Evolutionary conservation across 1,140 invertebrate genomes (phyloP).

Genomic region (Yoshiicerus persimilis): DNA sequence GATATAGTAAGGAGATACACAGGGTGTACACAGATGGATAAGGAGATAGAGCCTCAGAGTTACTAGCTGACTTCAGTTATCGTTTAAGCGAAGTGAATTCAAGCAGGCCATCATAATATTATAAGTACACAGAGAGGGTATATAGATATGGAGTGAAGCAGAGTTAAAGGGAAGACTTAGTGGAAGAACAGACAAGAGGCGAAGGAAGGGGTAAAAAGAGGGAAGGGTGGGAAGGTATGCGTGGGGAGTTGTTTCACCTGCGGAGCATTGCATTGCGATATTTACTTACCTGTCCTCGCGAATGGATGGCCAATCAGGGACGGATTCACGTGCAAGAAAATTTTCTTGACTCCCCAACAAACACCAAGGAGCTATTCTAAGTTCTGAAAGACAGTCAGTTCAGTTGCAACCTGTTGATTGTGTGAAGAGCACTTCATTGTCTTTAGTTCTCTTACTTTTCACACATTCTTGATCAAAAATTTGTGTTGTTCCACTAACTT

Average conservation of each 20-base stretch:
- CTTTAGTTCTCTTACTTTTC: constrained; percentile 17
- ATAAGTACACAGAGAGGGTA: neutral
- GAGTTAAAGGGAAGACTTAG: neutral
- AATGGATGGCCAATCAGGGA: constrained; percentile 44
- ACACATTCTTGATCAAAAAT: neutral
- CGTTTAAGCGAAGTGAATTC: neutral
- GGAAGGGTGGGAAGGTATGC: constrained; percentile 21
- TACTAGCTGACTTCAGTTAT: neutral
- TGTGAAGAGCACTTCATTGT: constrained; percentile 31
- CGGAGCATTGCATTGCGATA: constrained; percentile 42
- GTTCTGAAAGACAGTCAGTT: neutral
- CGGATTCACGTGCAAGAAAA: constrained; percentile 32
- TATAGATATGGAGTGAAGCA: neutral
- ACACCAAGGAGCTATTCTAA: neutral
- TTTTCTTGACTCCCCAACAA: constrained; percentile 29
- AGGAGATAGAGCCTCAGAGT: neutral
- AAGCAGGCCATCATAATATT: no score
- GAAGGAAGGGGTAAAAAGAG: constrained; percentile 26
- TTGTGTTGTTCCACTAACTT: neutral
- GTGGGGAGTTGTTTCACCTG: constrained; percentile 40
- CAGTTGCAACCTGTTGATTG: constrained; percentile 42
- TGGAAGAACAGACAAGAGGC: neutral
- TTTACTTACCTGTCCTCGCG: constrained; percentile 35
- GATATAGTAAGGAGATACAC: neutral
- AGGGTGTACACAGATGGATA: neutral